These are phyloP conservation scores for Danionella cerebrum DNA, from an alignment of 2,113 vertebrate genomes.

Conservation along the genomic window DNA sequence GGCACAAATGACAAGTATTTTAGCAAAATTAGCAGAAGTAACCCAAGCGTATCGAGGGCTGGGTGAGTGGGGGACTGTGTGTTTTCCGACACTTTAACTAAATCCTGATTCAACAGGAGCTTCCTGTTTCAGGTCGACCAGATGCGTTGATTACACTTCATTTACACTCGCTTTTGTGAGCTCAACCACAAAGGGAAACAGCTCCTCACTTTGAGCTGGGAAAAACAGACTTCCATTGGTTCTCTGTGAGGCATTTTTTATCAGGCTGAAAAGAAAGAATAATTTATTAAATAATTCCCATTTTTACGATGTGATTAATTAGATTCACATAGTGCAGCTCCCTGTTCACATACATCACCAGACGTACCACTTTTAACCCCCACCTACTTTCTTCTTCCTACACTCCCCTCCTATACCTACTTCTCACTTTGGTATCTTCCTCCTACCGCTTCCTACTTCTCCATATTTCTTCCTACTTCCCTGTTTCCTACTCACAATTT, in stretches of 20 bases:
- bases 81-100: constrained; percentile 26
- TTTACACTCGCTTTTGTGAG: constrained; percentile 6
- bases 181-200: constrained; percentile 13
- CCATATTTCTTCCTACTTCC: too few relatives aligned
- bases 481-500: too few relatives aligned
- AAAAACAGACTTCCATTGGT: constrained; percentile 17
- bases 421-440: too few relatives aligned
- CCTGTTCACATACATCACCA: too few relatives aligned
- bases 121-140: constrained; percentile 22
- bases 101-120: background rate
- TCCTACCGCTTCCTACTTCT: too few relatives aligned
- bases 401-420: too few relatives aligned
- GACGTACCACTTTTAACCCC: too few relatives aligned
- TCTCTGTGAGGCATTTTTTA: constrained; percentile 13
- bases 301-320: too few relatives aligned
- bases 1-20: constrained; percentile 50
- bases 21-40: constrained; percentile 46
- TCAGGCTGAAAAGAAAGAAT: too few relatives aligned
- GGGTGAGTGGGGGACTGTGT: constrained; percentile 19
- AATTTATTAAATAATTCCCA: too few relatives aligned
- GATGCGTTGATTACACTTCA: constrained; percentile 17
- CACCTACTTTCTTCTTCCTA: too few relatives aligned
- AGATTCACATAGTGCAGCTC: too few relatives aligned
- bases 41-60: constrained; percentile 23
- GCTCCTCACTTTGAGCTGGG: constrained; percentile 2